phyloP scores from a whole-genome alignment of 2,888 invertebrate species.

The Dorcus hopei region DNA sequence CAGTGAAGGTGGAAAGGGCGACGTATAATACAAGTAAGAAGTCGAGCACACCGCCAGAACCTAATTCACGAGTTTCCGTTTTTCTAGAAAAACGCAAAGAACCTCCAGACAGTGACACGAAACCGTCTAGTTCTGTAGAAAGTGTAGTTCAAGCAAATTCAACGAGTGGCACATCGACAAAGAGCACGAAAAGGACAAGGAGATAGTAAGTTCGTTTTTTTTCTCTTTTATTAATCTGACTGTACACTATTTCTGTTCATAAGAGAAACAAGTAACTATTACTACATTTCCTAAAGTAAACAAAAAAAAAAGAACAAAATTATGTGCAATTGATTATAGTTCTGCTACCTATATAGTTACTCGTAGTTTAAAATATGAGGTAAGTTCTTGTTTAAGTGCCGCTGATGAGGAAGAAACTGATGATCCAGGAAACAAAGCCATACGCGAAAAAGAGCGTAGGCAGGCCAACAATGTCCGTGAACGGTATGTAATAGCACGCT shows the following conservation, averaged over 20 bases:
- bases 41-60: neutral
- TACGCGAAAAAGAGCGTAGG: conserved; percentile 90
- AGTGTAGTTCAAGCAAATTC: conserved; percentile 56
- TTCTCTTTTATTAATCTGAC: neutral
- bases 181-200: conserved; percentile 66
- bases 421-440: conserved; percentile 85
- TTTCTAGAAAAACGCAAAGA: conserved; percentile 77
- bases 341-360: neutral
- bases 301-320: too few relatives aligned
- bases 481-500: conserved; percentile 70
- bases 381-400: conserved; percentile 53
- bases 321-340: neutral
- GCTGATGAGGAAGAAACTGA: conserved; percentile 80
- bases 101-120: conserved; percentile 69
- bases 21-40: conserved; percentile 50
- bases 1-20: conserved; percentile 49
- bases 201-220: conserved; percentile 66
- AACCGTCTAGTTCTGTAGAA: conserved; percentile 58
- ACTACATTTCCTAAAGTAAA: too few relatives aligned
- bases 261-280: neutral
- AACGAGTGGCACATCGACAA: conserved; percentile 49
- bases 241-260: neutral
- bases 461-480: conserved; percentile 98
- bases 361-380: conserved; percentile 8
- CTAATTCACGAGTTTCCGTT: neutral